Conservation (phyloP, 2,888 invertebrate genomes). For the Timandra comae region DNA sequence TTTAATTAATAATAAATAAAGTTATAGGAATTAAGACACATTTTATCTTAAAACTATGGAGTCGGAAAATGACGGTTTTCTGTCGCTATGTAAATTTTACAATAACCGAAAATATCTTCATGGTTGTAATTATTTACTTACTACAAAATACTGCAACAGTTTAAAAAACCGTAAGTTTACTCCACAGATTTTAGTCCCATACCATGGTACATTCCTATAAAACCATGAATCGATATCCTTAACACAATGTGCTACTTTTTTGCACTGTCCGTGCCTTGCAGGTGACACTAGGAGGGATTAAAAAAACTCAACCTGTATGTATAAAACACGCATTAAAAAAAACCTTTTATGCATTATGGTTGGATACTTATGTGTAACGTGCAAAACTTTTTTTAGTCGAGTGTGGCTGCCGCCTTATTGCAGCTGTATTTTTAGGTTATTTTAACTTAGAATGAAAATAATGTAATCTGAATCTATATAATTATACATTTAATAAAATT, state of each 20-base stretch:
- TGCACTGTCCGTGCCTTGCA: slow-evolving; percentile 62
- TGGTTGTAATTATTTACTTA: too few relatives aligned
- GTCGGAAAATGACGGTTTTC: too few relatives aligned
- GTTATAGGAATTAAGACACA: too few relatives aligned
- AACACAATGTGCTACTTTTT: slow-evolving; percentile 46
- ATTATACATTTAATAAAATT: too few relatives aligned
- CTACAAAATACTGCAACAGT: too few relatives aligned
- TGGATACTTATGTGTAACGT: slow-evolving; percentile 29
- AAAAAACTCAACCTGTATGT: slow-evolving; percentile 42
- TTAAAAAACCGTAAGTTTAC: too few relatives aligned
- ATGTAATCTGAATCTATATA: too few relatives aligned
- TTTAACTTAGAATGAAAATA: too few relatives aligned
- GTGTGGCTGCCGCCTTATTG: slow-evolving; percentile 1
- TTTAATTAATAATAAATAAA: too few relatives aligned
- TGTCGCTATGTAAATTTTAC: too few relatives aligned
- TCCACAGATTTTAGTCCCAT: slow-evolving; percentile 26
- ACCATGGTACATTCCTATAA: slow-evolving; percentile 34
- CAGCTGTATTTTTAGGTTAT: slow-evolving; percentile 9
- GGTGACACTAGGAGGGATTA: slow-evolving; percentile 44
- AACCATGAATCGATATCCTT: slow-evolving; percentile 48
- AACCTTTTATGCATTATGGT: slow-evolving; percentile 20
- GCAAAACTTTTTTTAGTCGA: slow-evolving; percentile 14
- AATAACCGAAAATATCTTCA: too few relatives aligned
- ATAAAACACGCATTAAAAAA: slow-evolving; percentile 33
- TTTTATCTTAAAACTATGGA: too few relatives aligned